phyloP scores from a whole-genome alignment of 2,888 invertebrate genomes.

The Harpalus rubripes region DNA sequence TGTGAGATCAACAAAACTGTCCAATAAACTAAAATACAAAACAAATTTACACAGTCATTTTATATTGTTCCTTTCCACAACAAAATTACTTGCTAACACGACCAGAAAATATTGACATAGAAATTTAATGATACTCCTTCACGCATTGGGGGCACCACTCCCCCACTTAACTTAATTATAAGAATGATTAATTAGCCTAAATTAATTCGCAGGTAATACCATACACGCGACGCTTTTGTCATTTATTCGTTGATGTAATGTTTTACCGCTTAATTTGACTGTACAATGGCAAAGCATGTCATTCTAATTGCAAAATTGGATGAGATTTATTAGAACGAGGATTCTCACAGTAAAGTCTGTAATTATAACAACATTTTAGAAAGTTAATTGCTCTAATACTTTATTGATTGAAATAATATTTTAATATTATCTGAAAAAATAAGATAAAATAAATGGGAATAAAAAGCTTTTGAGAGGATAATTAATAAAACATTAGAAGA shows the following conservation, averaged over 20 bases:
- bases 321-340: constrained; percentile 38
- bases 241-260: not conserved
- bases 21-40: constrained; percentile 18
- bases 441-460: not conserved
- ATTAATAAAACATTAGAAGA: constrained; percentile 33
- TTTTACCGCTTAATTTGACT: not conserved
- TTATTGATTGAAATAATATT: constrained; percentile 15
- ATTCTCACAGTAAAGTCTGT: constrained; percentile 13
- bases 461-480: constrained; percentile 14
- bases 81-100: constrained; percentile 20
- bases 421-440: constrained; percentile 18
- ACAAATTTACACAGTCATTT: constrained; percentile 14
- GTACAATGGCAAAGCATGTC: constrained; percentile 17
- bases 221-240: constrained; percentile 35
- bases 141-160: constrained; percentile 18
- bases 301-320: constrained; percentile 25
- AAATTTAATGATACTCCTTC: constrained; percentile 16
- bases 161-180: constrained; percentile 47
- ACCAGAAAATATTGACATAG: constrained; percentile 16
- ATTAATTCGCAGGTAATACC: constrained; percentile 30
- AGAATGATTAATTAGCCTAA: constrained; percentile 43
- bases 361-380: constrained; percentile 11
- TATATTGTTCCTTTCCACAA: not conserved
- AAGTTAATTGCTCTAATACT: constrained; percentile 12
- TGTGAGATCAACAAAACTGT: constrained; percentile 1